Conservation (phyloP, 2,113 vertebrate species). For the Pteropus alecto region DNA sequence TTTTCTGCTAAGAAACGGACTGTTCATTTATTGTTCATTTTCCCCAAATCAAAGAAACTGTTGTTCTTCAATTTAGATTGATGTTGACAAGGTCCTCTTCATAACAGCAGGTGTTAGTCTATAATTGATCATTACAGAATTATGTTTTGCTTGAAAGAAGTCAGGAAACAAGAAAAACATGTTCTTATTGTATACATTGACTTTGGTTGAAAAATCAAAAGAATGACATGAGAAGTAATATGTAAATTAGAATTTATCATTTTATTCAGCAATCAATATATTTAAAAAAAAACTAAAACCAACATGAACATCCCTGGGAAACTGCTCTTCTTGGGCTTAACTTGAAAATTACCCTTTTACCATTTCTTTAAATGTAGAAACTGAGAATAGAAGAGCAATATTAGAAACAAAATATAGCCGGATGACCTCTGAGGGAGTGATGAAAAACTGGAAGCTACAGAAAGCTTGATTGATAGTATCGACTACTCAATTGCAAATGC, state of each 20-base stretch:
- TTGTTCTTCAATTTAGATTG: conserved; percentile 71
- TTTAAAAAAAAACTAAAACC: conserved; percentile 37
- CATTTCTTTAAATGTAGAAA: background rate
- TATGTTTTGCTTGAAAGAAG: conserved; percentile 69
- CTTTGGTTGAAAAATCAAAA: conserved; percentile 55
- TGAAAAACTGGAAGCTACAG: background rate
- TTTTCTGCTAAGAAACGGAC: background rate
- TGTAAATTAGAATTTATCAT: conserved; percentile 30
- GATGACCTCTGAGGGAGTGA: background rate
- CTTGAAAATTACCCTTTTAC: background rate
- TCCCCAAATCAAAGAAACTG: conserved; percentile 36
- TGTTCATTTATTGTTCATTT: conserved; percentile 62
- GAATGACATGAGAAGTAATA: background rate
- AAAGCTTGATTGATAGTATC: conserved; percentile 46
- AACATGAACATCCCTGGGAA: background rate
- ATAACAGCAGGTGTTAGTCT: conserved; percentile 70
- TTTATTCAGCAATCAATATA: conserved; percentile 4
- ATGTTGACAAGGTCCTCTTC: conserved; percentile 54
- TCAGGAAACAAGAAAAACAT: conserved; percentile 52
- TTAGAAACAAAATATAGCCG: background rate
- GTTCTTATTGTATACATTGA: conserved; percentile 46
- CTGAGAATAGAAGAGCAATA: background rate
- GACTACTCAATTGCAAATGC: background rate
- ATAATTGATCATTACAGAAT: conserved; percentile 79
- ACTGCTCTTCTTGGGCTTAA: background rate